Evolutionary conservation across 2,797 vertebrate species (phyloP), one percentile per base, ranked within the genome.

Genomic region (Moxostoma hubbsi): DNA sequence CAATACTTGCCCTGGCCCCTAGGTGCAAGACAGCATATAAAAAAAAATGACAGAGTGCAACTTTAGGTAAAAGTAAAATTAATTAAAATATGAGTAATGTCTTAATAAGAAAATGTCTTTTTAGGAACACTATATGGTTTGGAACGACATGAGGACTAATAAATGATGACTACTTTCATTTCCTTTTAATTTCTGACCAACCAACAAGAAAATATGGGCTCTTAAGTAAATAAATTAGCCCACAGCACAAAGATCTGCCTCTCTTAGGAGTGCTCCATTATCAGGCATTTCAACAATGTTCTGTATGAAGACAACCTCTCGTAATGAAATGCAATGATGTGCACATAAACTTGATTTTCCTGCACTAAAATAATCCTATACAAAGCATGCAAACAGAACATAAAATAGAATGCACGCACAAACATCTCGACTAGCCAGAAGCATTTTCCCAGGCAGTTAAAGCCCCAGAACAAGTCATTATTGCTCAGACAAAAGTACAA

Each of bases 331-430:
- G 36, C 36, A 5, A 36, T 36, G 36, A 36, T 36, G 36, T 36
- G 36, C 36, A 36, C 36, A 36, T 58, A 51, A 85, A 85, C 79
- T 80, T 12, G 67, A 85, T 77, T 82, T 80, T 82, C 85, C 74
- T 78, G 66, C 57, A 62, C 49, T n/a, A 18, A 46, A 63, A 47
- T 65, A 68, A 50, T 49, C 70, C 77, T 7, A 59, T 10, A 15
- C 63, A 82, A 66, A 69, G 61, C 43, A 69, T 66, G 50, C 75
- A 82, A 80, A 74, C 75, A 68, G 87, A 9, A 50, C 54, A 72
- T 36, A 36, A 36, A 36, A 36, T 36, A 36, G 36, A 36, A 36
- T 3, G 36, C 36, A 36, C 18, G 13, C 74, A 64, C 51, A 81
- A 45, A 1, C 57, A 55, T 80, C 73, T 83, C 82, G 83, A 75